Evolutionary conservation across 1,140 invertebrate genomes (phyloP), one percentile per base, ranked within the genome.

Genomic region (Lordiphosa clarofinis): DNA sequence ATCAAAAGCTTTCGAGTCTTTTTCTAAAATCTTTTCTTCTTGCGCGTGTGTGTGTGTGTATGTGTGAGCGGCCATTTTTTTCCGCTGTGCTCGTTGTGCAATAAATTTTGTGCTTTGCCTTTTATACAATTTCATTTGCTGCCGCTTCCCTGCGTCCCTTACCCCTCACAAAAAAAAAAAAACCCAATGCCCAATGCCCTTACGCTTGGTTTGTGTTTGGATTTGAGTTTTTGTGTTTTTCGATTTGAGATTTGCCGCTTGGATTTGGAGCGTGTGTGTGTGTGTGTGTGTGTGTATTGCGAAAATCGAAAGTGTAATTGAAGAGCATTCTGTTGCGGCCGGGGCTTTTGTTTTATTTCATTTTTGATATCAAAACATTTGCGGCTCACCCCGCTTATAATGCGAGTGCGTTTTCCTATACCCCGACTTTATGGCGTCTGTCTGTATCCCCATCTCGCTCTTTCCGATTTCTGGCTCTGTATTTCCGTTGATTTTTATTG

Each of bases 61-160:
- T 44, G 36, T 55, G 12, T 40, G 46, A 49, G 53, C 57, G 59
- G 55, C 58, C 73, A 68, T 69, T 71, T 84, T 82, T 84, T 81
- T 58, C 50, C 57, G 73, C 55, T 73, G 48, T 57, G 35, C 56
- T 71, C 54, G 65, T 46, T 68, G 74, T 76, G 69, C 73, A 86
- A 84, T 84, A 84, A 84, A 84, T 84, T 84, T 73, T 86, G 56
- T 70, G 69, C 69, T 75, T 78, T 84, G 69, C 65, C 78, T 84
- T 84, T 84, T 84, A 78, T 86, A 84, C 79, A 84, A 84, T 84
- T 84, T 84, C 78, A 84, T 84, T 84, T 84, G 78, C 56, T 61
- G 65, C 47, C 56, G 57, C 66, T 64, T 57, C 28, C 61, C 50
- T 36, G 40, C 37, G 46, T 4, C 21, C 21, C 4, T 4, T 19